A percentile compares a stretch with the other conserved stretches of the same genome.
phyloP scores from a whole-genome alignment of 2,113 vertebrate genomes.

The Pygoscelis adeliae region DNA sequence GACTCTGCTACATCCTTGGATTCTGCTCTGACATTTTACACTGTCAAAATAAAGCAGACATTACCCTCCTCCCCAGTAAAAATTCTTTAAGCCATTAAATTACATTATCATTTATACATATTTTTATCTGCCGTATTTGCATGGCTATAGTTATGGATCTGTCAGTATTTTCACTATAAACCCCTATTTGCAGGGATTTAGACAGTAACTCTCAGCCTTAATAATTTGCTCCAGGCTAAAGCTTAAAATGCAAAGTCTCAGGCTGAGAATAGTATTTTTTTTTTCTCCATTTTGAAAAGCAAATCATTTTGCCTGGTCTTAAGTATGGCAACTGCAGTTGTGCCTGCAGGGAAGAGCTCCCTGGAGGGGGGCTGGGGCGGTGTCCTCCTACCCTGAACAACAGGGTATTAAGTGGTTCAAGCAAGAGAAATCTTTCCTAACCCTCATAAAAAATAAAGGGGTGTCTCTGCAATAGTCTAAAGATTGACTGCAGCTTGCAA shows the following conservation, averaged over 20 bases:
- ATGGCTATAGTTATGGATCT: conserved; percentile 67
- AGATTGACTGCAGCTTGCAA: not conserved
- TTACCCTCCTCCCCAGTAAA: conserved; percentile 62
- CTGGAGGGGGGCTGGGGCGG: not conserved
- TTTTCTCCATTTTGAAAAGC: conserved; percentile 45
- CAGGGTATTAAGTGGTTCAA: not conserved
- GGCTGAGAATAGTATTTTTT: conserved; percentile 32
- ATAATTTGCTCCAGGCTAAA: conserved; percentile 71
- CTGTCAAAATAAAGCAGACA: conserved; percentile 66
- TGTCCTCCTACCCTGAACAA: not conserved
- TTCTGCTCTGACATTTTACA: conserved; percentile 58
- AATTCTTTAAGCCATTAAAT: conserved; percentile 70
- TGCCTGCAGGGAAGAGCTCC: conserved; percentile 12
- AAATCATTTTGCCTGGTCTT: conserved; percentile 42
- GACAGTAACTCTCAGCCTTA: conserved; percentile 65
- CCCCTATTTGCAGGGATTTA: conserved; percentile 61
- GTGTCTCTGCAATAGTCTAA: not conserved
- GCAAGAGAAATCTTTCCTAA: not conserved
- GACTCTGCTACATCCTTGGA: conserved; percentile 48
- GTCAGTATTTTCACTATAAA: conserved; percentile 61
- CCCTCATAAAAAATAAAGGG: not conserved
- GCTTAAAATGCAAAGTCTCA: conserved; percentile 68
- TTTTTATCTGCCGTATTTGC: conserved; percentile 69
- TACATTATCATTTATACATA: conserved; percentile 65
- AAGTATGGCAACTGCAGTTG: not conserved